Conservation (phyloP, 2,888 invertebrate species). For the Dione juno region DNA sequence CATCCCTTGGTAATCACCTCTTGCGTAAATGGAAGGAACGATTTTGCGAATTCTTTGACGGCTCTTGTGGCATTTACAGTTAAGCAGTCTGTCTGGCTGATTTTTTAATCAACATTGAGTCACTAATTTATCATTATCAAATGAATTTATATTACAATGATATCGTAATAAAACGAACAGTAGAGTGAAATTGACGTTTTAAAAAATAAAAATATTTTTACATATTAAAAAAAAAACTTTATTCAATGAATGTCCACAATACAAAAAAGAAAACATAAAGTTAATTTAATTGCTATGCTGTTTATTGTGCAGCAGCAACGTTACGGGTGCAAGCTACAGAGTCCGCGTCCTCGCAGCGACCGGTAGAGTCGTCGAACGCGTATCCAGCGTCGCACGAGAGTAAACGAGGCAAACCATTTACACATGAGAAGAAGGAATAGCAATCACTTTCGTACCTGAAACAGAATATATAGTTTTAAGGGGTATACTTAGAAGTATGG, state of each 20-base stretch:
- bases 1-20: too few relatives aligned
- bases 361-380: slow-evolving; percentile 57
- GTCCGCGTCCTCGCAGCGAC: slow-evolving; percentile 56
- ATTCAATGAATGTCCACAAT: neutral
- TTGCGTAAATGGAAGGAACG: too few relatives aligned
- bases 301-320: neutral
- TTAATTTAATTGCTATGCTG: neutral
- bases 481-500: too few relatives aligned
- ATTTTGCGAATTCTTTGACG: too few relatives aligned
- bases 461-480: neutral
- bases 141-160: too few relatives aligned
- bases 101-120: too few relatives aligned
- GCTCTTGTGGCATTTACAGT: too few relatives aligned
- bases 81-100: too few relatives aligned
- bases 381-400: slow-evolving; percentile 64
- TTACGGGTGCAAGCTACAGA: slow-evolving; percentile 36
- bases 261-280: neutral
- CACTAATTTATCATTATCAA: too few relatives aligned
- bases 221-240: neutral
- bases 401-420: slow-evolving; percentile 55
- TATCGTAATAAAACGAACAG: too few relatives aligned
- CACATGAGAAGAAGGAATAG: slow-evolving; percentile 65
- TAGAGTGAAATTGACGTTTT: neutral
- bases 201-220: neutral
- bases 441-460: slow-evolving; percentile 62